Base-by-base conservation (phyloP, 2,113 vertebrate species). In the Sinocyclocheilus anshuiensis region DNA sequence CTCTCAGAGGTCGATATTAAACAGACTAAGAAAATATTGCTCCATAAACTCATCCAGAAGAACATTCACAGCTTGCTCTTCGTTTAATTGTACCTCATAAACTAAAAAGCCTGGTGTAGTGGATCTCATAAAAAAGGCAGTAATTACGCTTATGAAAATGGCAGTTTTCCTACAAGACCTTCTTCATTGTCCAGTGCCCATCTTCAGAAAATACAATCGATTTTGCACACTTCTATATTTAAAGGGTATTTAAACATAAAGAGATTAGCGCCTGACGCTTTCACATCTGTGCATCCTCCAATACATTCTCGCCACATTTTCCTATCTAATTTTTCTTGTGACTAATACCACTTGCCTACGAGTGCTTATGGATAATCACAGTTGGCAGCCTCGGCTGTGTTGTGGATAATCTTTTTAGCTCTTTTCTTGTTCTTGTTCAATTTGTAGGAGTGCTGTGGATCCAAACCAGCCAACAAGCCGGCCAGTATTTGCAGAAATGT, bases 331-430 rank as follows among this genome's bases (percentile, higher is more conserved):
- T 83, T 83, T 83, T 83, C 81, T 71, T 18, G 18, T 72, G 81
- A 83, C 81, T 83, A 83, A 83, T 83, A 57, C 45, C 26, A 20
- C 65, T 83, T 83, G 65, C 45, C 65, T 39, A 79, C 77, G 57
- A 36, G 82, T 59, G 18, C 61, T 69, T 59, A 57, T 84, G 45
- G 67, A 84, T 84, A 84, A 84, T 84, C 82, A 74, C 67, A 59
- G 67, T 74, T 84, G 82, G 50, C 82, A 75, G 69, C 69, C 53
- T 74, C 48, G 9, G 81, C 81, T 39, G 50, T 84, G 82, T 84
- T 42, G 48, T 84, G 69, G 82, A 57, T 84, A 84, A 84, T 84
- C 82, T 84, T 84, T 84, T 74, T 39, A 75, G 82, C 82, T 84
- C 69, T 84, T 74, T 74, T 84, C 82, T 84, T 57, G 48, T 74